These are phyloP conservation scores for Parnassius smintheus DNA, from an alignment of 2,888 invertebrate species.

Conservation along the genomic window DNA sequence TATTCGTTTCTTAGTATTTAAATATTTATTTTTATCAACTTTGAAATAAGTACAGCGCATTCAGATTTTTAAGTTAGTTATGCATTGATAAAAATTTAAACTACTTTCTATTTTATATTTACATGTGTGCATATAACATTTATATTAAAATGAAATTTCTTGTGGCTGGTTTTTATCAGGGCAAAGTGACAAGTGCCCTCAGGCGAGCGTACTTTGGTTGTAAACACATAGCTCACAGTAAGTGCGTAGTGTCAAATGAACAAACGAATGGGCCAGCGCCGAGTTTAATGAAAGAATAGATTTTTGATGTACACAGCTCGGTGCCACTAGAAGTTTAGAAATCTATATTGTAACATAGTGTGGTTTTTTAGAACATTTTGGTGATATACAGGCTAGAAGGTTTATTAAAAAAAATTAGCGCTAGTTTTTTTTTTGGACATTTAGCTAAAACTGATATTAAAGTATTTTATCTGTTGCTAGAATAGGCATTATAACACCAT, in stretches of 20 bases:
- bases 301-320: constrained; percentile 36
- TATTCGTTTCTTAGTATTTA: not conserved
- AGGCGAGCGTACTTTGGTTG: constrained; percentile 80
- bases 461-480: constrained; percentile 11
- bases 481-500: constrained; percentile 5
- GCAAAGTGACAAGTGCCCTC: constrained; percentile 77
- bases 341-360: constrained; percentile 19
- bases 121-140: constrained; percentile 6
- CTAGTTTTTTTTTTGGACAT: constrained; percentile 16
- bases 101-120: not conserved
- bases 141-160: constrained; percentile 31
- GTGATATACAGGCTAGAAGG: constrained; percentile 15
- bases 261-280: constrained; percentile 32
- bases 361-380: constrained; percentile 23
- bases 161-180: constrained; percentile 61
- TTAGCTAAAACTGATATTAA: not conserved
- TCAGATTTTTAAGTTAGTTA: too few relatives aligned
- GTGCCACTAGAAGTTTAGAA: constrained; percentile 32
- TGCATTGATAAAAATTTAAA: too few relatives aligned
- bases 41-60: too few relatives aligned
- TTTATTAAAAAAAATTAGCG: constrained; percentile 11
- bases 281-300: constrained; percentile 30
- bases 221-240: constrained; percentile 81
- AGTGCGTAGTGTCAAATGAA: constrained; percentile 62
- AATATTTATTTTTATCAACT: too few relatives aligned